Percentiles rank a stretch among this genome's conserved stretches.
Evolutionary conservation across 2,113 vertebrate genomes (phyloP).

Genomic region (Probosciger aterrimus): DNA sequence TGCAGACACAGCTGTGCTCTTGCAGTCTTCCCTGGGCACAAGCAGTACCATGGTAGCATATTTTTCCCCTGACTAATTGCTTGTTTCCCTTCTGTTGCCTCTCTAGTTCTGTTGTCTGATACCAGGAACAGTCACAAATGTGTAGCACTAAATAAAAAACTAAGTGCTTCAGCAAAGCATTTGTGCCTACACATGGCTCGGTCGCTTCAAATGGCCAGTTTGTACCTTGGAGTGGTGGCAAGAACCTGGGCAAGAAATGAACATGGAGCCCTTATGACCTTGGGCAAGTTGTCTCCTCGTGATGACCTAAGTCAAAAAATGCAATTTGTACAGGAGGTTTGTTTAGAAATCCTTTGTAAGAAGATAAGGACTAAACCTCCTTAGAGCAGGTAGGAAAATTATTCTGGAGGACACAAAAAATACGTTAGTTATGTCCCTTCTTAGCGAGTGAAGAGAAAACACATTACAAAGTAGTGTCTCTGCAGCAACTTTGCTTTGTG

Average conservation of each 20-base stretch:
- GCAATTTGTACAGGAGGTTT: not conserved
- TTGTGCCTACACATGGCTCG: not conserved
- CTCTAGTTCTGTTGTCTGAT: not conserved
- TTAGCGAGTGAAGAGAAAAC: not conserved
- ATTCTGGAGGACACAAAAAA: not conserved
- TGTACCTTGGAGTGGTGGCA: not conserved
- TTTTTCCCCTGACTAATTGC: not conserved
- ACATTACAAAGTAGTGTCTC: not conserved
- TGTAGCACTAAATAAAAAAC: not conserved
- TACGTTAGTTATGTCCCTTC: not conserved
- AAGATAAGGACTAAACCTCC: not conserved
- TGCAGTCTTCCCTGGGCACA: not conserved
- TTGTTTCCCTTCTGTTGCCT: not conserved
- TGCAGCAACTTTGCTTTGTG: not conserved
- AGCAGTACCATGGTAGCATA: not conserved
- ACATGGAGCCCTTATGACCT: not conserved
- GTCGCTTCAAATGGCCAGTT: not conserved
- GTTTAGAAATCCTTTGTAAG: not conserved
- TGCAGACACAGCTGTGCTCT: not conserved
- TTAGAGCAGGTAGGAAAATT: not conserved
- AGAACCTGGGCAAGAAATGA: not conserved
- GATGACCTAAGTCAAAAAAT: not conserved
- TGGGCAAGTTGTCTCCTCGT: not conserved
- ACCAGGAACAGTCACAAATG: not conserved
- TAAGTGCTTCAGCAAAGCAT: not conserved